Evolutionary conservation across 2,113 vertebrate genomes (phyloP), one percentile per base, ranked within the genome.

Genomic region (Scopus umbretta): DNA sequence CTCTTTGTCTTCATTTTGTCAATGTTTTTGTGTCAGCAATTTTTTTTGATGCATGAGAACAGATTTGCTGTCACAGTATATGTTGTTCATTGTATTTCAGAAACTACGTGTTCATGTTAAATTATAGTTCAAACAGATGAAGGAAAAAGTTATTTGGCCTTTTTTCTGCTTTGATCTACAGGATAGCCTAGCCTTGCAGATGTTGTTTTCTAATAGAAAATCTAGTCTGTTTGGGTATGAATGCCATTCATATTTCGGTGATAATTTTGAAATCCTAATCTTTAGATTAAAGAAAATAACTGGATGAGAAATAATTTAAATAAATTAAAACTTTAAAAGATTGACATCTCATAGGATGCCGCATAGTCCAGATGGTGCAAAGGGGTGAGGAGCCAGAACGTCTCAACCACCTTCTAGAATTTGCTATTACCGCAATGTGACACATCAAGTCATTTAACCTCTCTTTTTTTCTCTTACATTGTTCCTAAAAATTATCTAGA

Each of bases 31-130:
- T 89, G 70, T 53, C 30, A 89, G 20, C 16, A 52, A 1, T 50
- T 50, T 59, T 55, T 55, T 92, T 59, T 80, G 19, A 71, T 81
- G 70, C 67, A 72, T 74, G 42, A 89, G 56, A 72, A 50, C 61
- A 87, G 83, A 94, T 92, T 84, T 87, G 30, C 84, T 92, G 83
- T 94, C 73, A 61, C 36, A 55, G 45, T 80, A 13, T 87, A 65
- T 82, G 34, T 75, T 81, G 61, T 76, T 70, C 62, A 42, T 49
- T 94, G 49, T 58, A 89, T 87, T 94, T 87, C 76, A 87, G 68
- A 94, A 93, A 88, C 71, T 81, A 92, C 81, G 40, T 50, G 55
- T 59, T 92, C 26, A 13, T 92, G 76, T 61, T 92, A 85, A 94
- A 42, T 89, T 86, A 62, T 9, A 43, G 20, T 47, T 97, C 38